These are phyloP conservation scores for Eulemur albifrons DNA, from an alignment of 2,797 vertebrate species.

Conservation along the genomic window DNA sequence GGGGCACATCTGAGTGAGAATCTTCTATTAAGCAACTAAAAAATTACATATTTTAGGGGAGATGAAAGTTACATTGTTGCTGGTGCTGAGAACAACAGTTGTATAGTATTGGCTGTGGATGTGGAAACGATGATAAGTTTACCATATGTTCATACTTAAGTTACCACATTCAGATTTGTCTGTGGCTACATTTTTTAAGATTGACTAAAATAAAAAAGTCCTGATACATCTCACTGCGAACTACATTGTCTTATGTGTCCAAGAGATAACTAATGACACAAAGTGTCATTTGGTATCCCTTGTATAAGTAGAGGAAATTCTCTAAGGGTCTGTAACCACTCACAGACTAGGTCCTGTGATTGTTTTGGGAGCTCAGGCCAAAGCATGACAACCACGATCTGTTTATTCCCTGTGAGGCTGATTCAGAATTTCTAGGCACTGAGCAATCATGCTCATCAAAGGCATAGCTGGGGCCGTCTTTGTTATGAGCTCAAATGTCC, in stretches of 20 bases:
- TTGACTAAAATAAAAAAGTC: conserved; percentile 78
- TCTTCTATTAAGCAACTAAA: conserved; percentile 47
- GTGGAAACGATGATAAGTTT: conserved; percentile 81
- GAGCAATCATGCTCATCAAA: background rate
- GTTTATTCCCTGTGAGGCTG: background rate
- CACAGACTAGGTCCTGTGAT: background rate
- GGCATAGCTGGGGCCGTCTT: background rate
- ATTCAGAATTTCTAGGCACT: conserved; percentile 28
- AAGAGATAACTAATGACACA: background rate
- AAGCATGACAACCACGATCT: background rate
- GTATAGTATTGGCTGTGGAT: conserved; percentile 78
- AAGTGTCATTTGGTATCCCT: background rate
- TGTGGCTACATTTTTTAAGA: conserved; percentile 81
- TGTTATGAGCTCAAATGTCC: background rate
- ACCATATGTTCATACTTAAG: conserved; percentile 79
- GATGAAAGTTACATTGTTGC: conserved; percentile 75
- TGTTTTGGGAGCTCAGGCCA: background rate
- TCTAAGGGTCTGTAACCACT: background rate
- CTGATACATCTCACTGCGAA: background rate
- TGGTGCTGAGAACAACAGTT: conserved; percentile 80
- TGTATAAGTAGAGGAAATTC: background rate
- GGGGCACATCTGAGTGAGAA: conserved; percentile 14
- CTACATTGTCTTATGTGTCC: background rate
- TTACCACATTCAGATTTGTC: conserved; percentile 79
- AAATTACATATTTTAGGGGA: conserved; percentile 65